Conservation (phyloP, 2,113 vertebrate genomes). For the Ameiurus melas region DNA sequence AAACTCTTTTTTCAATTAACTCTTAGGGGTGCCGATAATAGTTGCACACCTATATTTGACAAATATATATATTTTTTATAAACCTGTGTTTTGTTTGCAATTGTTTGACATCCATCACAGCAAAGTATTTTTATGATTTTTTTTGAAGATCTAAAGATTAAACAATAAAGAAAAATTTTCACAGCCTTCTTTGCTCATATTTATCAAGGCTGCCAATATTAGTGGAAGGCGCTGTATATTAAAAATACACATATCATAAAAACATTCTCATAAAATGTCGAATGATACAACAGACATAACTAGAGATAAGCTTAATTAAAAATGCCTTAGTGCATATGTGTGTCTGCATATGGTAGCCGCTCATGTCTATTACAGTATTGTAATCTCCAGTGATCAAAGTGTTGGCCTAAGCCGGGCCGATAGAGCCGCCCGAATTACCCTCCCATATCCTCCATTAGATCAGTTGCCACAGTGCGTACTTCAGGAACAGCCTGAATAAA, state of each 20-base stretch:
- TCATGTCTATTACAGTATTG: conserved; percentile 4
- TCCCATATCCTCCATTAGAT: conserved; percentile 25
- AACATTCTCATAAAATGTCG: background rate
- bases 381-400: conserved; percentile 54
- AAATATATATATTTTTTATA: no score
- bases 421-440: conserved; percentile 37
- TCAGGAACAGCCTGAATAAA: conserved; percentile 10
- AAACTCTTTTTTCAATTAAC: no score
- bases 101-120: no score
- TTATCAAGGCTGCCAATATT: no score
- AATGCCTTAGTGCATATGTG: background rate
- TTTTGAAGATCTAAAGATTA: no score
- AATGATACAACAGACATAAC: background rate
- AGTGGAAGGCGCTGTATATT: no score
- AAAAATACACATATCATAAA: background rate
- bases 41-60: no score
- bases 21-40: no score
- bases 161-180: no score
- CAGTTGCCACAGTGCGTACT: conserved; percentile 5
- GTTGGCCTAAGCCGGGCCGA: conserved; percentile 2
- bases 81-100: no score
- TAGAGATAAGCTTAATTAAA: background rate
- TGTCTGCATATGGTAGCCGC: background rate
- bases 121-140: no score
- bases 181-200: no score